These are phyloP conservation scores for Apamea crenata DNA, from an alignment of 2,888 invertebrate species.

Conservation along the genomic window DNA sequence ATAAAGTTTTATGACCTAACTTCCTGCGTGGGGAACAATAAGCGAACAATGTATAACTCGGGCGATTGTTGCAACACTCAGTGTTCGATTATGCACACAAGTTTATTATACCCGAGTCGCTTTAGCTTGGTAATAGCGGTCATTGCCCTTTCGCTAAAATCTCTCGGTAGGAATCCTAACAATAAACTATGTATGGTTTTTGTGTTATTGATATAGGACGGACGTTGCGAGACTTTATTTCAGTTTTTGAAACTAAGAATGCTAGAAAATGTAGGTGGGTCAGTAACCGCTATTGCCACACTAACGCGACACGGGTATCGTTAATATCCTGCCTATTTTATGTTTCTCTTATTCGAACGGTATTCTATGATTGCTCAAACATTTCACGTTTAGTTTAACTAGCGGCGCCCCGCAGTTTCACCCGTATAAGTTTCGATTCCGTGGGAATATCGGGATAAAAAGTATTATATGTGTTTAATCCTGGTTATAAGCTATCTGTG, in stretches of 20 bases:
- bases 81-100: constrained; percentile 68
- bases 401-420: no score
- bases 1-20: constrained; percentile 81
- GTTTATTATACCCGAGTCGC: constrained; percentile 65
- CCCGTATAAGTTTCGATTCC: no score
- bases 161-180: background rate
- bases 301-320: constrained; percentile 25
- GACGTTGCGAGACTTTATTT: background rate
- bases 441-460: no score
- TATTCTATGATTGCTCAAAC: background rate
- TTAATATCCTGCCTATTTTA: constrained; percentile 70
- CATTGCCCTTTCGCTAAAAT: background rate
- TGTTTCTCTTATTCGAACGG: constrained; percentile 55
- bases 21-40: constrained; percentile 78
- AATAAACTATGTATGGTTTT: background rate
- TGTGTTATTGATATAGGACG: background rate
- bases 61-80: constrained; percentile 71
- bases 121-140: background rate
- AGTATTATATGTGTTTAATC: no score
- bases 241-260: background rate
- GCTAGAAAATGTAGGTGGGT: background rate
- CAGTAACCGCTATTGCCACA: background rate
- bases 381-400: background rate
- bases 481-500: no score
- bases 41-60: constrained; percentile 78